These are phyloP conservation scores for Neoaliturus tenellus DNA, from an alignment of 2,888 invertebrate genomes.

Conservation along the genomic window DNA sequence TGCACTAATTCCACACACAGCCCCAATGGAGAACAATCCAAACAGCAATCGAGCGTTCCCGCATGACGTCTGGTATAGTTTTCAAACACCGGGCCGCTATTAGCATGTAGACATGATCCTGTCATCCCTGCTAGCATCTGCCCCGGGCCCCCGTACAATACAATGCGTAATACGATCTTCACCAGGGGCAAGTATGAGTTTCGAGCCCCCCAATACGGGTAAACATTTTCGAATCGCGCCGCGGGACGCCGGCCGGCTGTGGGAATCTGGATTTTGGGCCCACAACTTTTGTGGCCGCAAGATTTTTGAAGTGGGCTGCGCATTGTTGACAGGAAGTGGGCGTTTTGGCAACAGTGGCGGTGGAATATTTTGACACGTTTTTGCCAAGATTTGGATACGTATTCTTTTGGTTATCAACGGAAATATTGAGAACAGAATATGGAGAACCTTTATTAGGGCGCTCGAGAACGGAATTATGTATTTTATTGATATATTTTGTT, in stretches of 20 bases:
- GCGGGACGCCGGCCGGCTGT: conserved; percentile 22
- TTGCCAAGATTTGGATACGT: too few relatives aligned
- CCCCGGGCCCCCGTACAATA: neutral
- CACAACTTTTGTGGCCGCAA: neutral
- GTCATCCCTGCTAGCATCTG: neutral
- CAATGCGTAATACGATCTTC: conserved; percentile 37
- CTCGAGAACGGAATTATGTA: too few relatives aligned
- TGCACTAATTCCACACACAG: too few relatives aligned
- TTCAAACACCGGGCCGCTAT: conserved; percentile 27
- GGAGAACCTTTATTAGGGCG: too few relatives aligned
- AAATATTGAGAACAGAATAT: too few relatives aligned
- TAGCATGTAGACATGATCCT: conserved; percentile 44
- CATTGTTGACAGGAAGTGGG: conserved; percentile 45
- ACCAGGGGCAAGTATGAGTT: conserved; percentile 42
- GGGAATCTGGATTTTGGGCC: conserved; percentile 37
- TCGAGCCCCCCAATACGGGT: conserved; percentile 40
- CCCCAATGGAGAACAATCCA: too few relatives aligned
- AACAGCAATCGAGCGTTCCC: neutral
- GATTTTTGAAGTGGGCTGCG: neutral
- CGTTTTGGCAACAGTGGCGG: neutral
- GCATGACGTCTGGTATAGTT: neutral
- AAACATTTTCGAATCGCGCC: conserved; percentile 32
- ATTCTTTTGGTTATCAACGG: too few relatives aligned
- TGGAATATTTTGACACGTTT: conserved; percentile 11
- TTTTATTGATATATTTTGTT: too few relatives aligned